A percentile compares a stretch with the other conserved stretches of the same genome.
These are phyloP conservation scores for Megastigmus dorsalis DNA, from an alignment of 2,888 invertebrate species.

Conservation along the genomic window DNA sequence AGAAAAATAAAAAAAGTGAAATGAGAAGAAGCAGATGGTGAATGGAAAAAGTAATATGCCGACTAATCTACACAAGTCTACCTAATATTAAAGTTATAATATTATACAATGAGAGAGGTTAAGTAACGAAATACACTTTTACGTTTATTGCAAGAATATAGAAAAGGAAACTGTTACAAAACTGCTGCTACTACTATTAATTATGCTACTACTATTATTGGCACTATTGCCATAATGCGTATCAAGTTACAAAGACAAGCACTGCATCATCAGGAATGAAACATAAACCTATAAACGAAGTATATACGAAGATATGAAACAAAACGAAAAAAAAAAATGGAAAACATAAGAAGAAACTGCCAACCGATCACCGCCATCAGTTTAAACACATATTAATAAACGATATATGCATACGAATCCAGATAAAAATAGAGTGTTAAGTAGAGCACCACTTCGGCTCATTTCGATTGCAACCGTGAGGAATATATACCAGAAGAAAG, in stretches of 20 bases:
- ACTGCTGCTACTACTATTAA: slow-evolving; percentile 63
- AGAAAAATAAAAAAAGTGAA: slow-evolving; percentile 59
- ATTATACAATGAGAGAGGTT: slow-evolving; percentile 60
- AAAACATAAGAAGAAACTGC: slow-evolving; percentile 55
- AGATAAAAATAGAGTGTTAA: slow-evolving; percentile 33
- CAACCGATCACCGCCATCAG: slow-evolving; percentile 49
- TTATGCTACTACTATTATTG: slow-evolving; percentile 57
- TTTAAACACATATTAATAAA: slow-evolving; percentile 50
- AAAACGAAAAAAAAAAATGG: slow-evolving; percentile 43
- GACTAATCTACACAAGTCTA: slow-evolving; percentile 70
- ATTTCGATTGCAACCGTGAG: slow-evolving; percentile 50
- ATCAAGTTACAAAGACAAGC: slow-evolving; percentile 25
- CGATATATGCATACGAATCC: slow-evolving; percentile 53
- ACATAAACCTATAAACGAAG: too few species aligned
- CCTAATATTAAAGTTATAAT: slow-evolving; percentile 72
- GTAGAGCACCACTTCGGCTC: slow-evolving; percentile 51
- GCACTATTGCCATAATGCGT: slow-evolving; percentile 55
- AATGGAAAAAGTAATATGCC: slow-evolving; percentile 58
- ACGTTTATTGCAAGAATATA: slow-evolving; percentile 47
- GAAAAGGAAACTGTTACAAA: slow-evolving; percentile 60
- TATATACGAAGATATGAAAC: too few species aligned
- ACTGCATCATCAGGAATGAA: slow-evolving; percentile 1
- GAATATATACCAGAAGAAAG: slow-evolving; percentile 24
- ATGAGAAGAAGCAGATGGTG: neutral
- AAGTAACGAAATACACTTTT: slow-evolving; percentile 67